Evolutionary conservation across 2,797 vertebrate genomes (phyloP), one percentile per base, ranked within the genome.

Genomic region (Sciaenops ocellatus): DNA sequence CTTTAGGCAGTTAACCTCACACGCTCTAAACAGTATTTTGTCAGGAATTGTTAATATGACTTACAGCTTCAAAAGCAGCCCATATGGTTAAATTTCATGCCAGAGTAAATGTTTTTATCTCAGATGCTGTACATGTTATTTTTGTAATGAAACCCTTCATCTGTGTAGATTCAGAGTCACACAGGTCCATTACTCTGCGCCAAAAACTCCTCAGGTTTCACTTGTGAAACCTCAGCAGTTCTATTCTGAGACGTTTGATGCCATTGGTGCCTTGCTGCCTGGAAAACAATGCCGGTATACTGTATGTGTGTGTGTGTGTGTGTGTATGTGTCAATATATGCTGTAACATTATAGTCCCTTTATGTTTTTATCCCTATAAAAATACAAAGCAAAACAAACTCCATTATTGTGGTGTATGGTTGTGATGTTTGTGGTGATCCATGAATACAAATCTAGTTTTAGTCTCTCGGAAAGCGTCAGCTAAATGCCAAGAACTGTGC

Each of bases 241-340:
- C 86, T 87, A 78, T 88, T 91, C 82, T 80, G 57, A 90, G 84
- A 80, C 20, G 73, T 85, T 80, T 65, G 78, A 86, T 73, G 74
- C 62, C 79, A 64, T 20, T 20, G 42, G 50, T 76, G 78, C 78
- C 76, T 48, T 17, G n/a, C 48, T 82, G 87, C 50, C 76, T 82
- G 85, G 61, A 81, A 89, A 80, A 84, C 67, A 85, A 76, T 55
- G 55, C 66, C 42, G 56, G 51, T 51, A 55, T 3, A 38, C 11
- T 59, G 42, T 62, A 63, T 71, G 59, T 41, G 5, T 42, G 38
- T 55, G 64, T 54, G 65, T 41, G 48, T 50, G 6, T 42, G 66
- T 38, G 55, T n/a, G 10, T 34, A 30, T 8, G 16, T 30, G 56
- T 66, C 34, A 6, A 20, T 20, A n/a, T 3, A 26, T 7, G 7